Evolutionary conservation across 2,888 invertebrate genomes (phyloP).

Genomic region (Dilophus febrilis): DNA sequence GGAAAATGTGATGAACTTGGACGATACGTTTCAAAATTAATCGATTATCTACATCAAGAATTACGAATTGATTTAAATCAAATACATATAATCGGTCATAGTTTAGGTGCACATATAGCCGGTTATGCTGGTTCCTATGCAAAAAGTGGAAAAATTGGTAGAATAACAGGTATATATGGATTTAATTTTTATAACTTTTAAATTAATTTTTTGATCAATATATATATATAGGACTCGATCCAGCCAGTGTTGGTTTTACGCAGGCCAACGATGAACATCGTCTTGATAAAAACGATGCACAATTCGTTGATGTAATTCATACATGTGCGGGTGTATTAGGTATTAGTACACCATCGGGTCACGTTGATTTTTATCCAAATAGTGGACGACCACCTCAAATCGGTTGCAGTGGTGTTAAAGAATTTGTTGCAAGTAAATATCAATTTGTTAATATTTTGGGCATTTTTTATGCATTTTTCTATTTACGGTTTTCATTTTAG

Average conservation of each 20-base stretch:
- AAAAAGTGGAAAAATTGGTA: conserved; percentile 26
- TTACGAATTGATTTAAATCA: conserved; percentile 11
- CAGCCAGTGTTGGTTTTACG: conserved; percentile 39
- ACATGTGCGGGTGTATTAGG: conserved; percentile 50
- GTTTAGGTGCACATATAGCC: conserved; percentile 43
- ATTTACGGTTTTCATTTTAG: conserved; percentile 23
- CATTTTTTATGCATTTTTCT: too few species aligned
- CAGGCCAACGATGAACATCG: conserved; percentile 22
- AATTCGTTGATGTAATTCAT: conserved; percentile 59
- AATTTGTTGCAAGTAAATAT: not conserved
- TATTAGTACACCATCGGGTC: conserved; percentile 43
- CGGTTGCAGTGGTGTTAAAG: conserved; percentile 36
- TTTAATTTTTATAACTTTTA: too few species aligned
- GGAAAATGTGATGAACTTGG: conserved; percentile 26
- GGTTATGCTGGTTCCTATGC: conserved; percentile 38
- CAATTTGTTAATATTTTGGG: not conserved
- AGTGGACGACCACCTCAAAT: conserved; percentile 48
- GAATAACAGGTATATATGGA: too few species aligned
- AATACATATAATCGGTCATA: conserved; percentile 33
- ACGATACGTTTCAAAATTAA: conserved; percentile 21
- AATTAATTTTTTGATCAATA: too few species aligned
- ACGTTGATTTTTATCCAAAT: conserved; percentile 61
- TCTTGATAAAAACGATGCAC: conserved; percentile 46
- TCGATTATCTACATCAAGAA: conserved; percentile 8
- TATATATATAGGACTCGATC: too few species aligned